Percentiles rank a stretch among this genome's conserved stretches.
phyloP scores from a whole-genome alignment of 2,888 invertebrate genomes.

The Drosophila lutescens region DNA sequence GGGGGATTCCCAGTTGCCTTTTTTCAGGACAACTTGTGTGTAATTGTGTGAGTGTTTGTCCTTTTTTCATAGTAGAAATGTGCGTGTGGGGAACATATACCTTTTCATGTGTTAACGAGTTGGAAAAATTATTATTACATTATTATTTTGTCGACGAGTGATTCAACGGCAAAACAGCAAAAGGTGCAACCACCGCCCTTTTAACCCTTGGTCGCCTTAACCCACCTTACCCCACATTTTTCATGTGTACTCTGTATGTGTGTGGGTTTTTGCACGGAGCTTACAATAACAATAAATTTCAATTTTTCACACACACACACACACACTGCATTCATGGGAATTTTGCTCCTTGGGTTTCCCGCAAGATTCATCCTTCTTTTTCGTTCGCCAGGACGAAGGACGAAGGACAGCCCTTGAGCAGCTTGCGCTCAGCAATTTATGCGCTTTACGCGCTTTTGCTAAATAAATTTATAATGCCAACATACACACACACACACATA shows the following conservation, averaged over 20 bases:
- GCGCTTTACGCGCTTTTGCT: constrained; percentile 71
- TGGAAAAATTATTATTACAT: constrained; percentile 81
- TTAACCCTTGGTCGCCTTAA: constrained; percentile 2
- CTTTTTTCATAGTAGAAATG: constrained; percentile 8
- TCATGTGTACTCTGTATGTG: constrained; percentile 3
- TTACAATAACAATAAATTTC: constrained; percentile 77
- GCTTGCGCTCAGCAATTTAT: constrained; percentile 71
- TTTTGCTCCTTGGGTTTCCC: constrained; percentile 21
- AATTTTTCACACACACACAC: constrained; percentile 67
- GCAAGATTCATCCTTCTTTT: constrained; percentile 30
- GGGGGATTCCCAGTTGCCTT: not conserved
- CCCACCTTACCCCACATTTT: not conserved
- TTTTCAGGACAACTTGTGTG: not conserved
- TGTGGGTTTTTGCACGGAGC: constrained; percentile 47
- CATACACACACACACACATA: constrained; percentile 20
- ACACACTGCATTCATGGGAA: constrained; percentile 33
- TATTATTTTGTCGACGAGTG: constrained; percentile 78
- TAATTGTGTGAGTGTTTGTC: not conserved
- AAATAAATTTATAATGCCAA: constrained; percentile 76
- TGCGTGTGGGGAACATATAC: constrained; percentile 48
- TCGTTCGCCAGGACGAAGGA: constrained; percentile 10
- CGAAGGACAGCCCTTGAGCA: constrained; percentile 61
- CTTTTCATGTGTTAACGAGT: constrained; percentile 78
- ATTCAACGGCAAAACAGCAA: constrained; percentile 50
- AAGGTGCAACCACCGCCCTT: constrained; percentile 36